Conservation (phyloP, 2,888 invertebrate species). For the Chrysomela aeneicollis region DNA sequence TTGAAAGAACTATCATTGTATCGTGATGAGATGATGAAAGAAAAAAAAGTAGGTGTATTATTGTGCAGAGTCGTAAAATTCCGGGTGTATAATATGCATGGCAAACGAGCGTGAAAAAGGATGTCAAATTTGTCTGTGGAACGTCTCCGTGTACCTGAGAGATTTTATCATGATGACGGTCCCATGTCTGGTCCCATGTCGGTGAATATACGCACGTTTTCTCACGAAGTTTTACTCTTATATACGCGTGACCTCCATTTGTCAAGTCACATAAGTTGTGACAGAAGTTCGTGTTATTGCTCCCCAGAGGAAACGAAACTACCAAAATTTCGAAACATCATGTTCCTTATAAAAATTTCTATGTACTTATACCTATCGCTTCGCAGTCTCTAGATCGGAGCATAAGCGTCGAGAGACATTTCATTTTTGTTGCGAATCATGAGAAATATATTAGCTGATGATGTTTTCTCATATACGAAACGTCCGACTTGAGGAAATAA, state of each 20-base stretch:
- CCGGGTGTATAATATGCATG: constrained; percentile 27
- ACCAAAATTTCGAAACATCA: neutral
- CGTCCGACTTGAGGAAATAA: too few relatives aligned
- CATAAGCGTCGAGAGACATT: too few relatives aligned
- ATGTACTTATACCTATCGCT: too few relatives aligned
- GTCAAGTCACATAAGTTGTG: constrained; percentile 9
- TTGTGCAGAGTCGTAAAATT: constrained; percentile 32
- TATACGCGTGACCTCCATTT: constrained; percentile 7
- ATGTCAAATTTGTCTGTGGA: constrained; percentile 37
- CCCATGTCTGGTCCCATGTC: neutral
- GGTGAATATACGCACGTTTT: constrained; percentile 8
- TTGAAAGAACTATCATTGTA: constrained; percentile 25
- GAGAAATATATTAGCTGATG: too few relatives aligned
- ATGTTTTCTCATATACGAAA: too few relatives aligned
- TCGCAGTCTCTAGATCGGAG: too few relatives aligned
- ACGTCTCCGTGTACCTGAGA: constrained; percentile 20
- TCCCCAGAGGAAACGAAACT: neutral
- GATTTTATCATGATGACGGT: constrained; percentile 22
- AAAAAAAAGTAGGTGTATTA: constrained; percentile 16
- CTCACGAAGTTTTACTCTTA: constrained; percentile 18
- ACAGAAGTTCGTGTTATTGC: neutral
- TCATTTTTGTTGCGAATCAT: too few relatives aligned
- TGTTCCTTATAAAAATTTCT: neutral
- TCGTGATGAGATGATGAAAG: constrained; percentile 23
- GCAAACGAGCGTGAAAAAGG: constrained; percentile 34